Evolutionary conservation across 2,888 invertebrate species (phyloP), one percentile per base, ranked within the genome.

Genomic region (Calephelis perditalis): DNA sequence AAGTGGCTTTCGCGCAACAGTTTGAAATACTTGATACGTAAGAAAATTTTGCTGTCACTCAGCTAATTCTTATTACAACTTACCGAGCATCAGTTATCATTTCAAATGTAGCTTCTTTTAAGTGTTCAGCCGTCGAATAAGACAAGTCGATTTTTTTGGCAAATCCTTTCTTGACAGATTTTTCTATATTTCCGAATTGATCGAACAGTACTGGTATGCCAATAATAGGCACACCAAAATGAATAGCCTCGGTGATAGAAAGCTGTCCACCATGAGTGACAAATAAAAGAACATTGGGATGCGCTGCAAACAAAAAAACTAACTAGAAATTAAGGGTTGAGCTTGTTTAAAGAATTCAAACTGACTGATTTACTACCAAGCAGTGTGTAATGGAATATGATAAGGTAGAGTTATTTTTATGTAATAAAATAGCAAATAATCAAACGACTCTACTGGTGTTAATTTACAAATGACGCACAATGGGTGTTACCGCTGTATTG

Each of bases 261-360:
- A 82, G 68, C 0, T 77, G 66, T 10, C 83, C 84, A 5, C 82
- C 82, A 62, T 83, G 83, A 0, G 81, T 76, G 36, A 83, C 72
- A 56, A 83, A 83, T 0, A 82, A 65, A 0, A 73, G 10, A 56
- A 74, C 69, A 35, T 82, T 83, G 0, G 72, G 73, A 59, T 83
- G 83, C 35, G 75, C 83, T 83, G 71, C 1, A 74, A 71, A 26
- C 26, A 26, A 26, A 26, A 26, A 26, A 26, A 1, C 26, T n/a
- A n/a, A n/a, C n/a, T n/a, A n/a, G n/a, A n/a, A n/a, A n/a, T n/a
- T n/a, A n/a, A n/a, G n/a, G 3, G 3, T 3, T 26, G 3, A 2
- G 26, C 26, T 26, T 26, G 2, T 26, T 26, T 26, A 3, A 26
- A 26, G 26, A 26, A 26, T 26, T 2, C 26, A 26, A 26, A 26